phyloP scores from a whole-genome alignment of 2,888 invertebrate species.

The Sphaeridia pumilis region DNA sequence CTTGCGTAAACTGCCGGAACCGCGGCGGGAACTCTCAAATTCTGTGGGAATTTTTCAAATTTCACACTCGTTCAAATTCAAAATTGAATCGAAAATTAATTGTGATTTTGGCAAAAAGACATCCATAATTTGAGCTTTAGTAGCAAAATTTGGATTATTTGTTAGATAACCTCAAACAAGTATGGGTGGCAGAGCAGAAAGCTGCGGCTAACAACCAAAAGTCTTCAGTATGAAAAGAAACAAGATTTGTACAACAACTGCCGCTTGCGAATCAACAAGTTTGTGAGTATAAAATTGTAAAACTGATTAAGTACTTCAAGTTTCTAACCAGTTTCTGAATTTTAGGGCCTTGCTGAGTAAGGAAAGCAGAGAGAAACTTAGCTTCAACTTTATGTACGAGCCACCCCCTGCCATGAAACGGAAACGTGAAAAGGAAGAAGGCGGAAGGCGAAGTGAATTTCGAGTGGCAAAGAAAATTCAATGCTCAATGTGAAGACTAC shows the following conservation, averaged over 20 bases:
- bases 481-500: constrained; percentile 94
- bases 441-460: constrained; percentile 97
- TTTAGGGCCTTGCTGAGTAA: constrained; percentile 84
- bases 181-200: constrained; percentile 99
- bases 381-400: constrained; percentile 98
- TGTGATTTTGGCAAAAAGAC: too few species aligned
- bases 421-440: constrained; percentile 78
- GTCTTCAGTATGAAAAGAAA: constrained; percentile 92
- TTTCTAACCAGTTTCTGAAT: constrained; percentile 19
- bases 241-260: constrained; percentile 91
- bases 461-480: constrained; percentile 99
- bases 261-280: neutral
- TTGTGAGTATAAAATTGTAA: neutral
- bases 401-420: constrained; percentile 95
- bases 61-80: too few species aligned
- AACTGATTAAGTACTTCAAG: neutral
- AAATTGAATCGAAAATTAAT: too few species aligned
- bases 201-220: constrained; percentile 92
- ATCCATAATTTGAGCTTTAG: too few species aligned
- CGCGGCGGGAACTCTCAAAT: too few species aligned
- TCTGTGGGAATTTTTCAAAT: too few species aligned
- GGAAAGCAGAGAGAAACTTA: constrained; percentile 96
- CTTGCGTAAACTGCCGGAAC: too few species aligned
- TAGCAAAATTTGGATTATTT: too few species aligned
- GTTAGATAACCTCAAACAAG: constrained; percentile 94